Evolutionary conservation across 2,797 vertebrate genomes (phyloP).

Genomic region (Cetoscarus ocellatus): DNA sequence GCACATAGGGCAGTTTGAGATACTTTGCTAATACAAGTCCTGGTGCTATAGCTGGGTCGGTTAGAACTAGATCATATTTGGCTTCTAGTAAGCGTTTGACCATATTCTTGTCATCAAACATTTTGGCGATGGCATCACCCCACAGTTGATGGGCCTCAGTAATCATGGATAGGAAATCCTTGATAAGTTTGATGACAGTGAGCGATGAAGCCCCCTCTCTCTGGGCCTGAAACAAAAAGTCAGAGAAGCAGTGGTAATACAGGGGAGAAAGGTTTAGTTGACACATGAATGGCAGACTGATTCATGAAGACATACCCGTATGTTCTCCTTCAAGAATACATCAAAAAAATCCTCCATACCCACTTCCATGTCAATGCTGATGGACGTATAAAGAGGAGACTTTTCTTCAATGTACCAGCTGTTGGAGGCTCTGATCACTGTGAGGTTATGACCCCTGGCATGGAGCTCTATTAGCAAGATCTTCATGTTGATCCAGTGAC

Average conservation of each 20-base stretch:
- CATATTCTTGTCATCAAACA: conserved; percentile 63
- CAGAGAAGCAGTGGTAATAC: background rate
- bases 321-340: conserved; percentile 36
- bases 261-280: background rate
- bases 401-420: conserved; percentile 78
- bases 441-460: conserved; percentile 75
- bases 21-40: conserved; percentile 79
- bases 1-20: conserved; percentile 77
- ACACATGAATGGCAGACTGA: background rate
- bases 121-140: background rate
- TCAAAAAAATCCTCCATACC: conserved; percentile 49
- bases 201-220: conserved; percentile 58
- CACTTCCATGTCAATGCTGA: conserved; percentile 35
- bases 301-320: conserved; percentile 51
- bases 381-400: conserved; percentile 72
- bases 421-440: conserved; percentile 64
- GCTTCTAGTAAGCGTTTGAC: conserved; percentile 65
- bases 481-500: conserved; percentile 85
- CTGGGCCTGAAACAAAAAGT: conserved; percentile 43
- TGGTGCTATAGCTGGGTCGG: conserved; percentile 69
- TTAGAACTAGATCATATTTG: conserved; percentile 78
- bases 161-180: conserved; percentile 63
- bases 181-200: conserved; percentile 67
- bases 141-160: conserved; percentile 39
- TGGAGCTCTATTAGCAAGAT: conserved; percentile 78